Evolutionary conservation across 2,888 invertebrate genomes (phyloP).

Genomic region (Pseudococcus viburni): DNA sequence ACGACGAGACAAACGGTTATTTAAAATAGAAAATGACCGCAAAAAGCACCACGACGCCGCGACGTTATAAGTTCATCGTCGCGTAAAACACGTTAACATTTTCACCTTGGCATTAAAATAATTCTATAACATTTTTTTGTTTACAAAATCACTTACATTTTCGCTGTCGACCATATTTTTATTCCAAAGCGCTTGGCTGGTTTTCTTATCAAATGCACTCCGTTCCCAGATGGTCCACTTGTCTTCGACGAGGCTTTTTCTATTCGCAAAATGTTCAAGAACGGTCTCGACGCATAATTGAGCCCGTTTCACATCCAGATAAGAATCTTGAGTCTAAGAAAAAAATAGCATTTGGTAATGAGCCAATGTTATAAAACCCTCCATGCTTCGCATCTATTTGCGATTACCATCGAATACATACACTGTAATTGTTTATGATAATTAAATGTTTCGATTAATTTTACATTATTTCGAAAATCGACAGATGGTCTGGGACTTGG

Average conservation of each 20-base stretch:
- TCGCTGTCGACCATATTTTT: slow-evolving; percentile 77
- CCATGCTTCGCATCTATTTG: slow-evolving; percentile 63
- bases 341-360: slow-evolving; percentile 65
- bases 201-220: slow-evolving; percentile 74
- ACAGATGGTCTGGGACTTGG: neutral
- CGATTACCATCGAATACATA: slow-evolving; percentile 55
- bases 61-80: slow-evolving; percentile 1
- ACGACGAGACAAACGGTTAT: neutral
- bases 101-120: slow-evolving; percentile 47
- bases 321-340: slow-evolving; percentile 75
- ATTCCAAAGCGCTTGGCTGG: slow-evolving; percentile 73
- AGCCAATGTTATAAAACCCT: slow-evolving; percentile 63
- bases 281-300: slow-evolving; percentile 79
- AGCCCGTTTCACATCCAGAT: slow-evolving; percentile 80
- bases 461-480: neutral
- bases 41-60: neutral
- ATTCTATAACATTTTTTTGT: slow-evolving; percentile 29
- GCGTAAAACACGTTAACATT: neutral
- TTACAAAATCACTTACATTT: slow-evolving; percentile 73
- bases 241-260: slow-evolving; percentile 78
- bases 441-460: slow-evolving; percentile 13
- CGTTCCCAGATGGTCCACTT: slow-evolving; percentile 82
- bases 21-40: neutral
- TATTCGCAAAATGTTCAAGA: slow-evolving; percentile 78
- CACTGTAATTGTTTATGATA: slow-evolving; percentile 51